These are phyloP conservation scores for Podilymbus podiceps DNA, from an alignment of 2,113 vertebrate species.

Conservation along the genomic window DNA sequence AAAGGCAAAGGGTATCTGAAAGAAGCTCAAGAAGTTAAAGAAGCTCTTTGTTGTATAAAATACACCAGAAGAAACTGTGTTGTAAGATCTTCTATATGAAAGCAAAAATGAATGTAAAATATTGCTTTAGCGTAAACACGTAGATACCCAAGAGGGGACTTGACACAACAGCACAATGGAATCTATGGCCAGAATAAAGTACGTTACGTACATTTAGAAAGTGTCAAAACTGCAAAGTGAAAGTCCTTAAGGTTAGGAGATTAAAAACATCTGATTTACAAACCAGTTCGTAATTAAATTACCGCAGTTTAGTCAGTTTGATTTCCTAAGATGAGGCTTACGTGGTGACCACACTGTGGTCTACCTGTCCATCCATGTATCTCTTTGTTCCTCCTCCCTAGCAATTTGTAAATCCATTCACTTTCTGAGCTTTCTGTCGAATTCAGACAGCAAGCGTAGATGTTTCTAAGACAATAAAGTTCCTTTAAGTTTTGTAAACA, in stretches of 20 bases:
- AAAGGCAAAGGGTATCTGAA: neutral
- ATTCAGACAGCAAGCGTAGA: neutral
- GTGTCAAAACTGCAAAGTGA: neutral
- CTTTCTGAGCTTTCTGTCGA: neutral
- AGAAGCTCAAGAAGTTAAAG: neutral
- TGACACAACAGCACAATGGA: neutral
- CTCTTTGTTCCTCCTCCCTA: neutral
- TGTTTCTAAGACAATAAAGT: neutral
- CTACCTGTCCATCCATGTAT: neutral
- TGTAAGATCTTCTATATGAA: neutral
- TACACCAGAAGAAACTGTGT: neutral
- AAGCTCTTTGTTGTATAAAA: neutral
- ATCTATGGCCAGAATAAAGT: neutral
- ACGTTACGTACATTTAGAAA: neutral
- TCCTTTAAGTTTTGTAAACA: neutral
- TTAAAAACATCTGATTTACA: neutral
- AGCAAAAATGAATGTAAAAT: neutral
- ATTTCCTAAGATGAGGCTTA: neutral
- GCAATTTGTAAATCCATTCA: neutral
- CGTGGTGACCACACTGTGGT: no score
- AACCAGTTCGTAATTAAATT: neutral
- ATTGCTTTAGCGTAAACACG: neutral
- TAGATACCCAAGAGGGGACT: neutral
- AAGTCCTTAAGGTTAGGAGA: neutral
- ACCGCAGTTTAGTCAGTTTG: neutral